A percentile compares a stretch with the other conserved stretches of the same genome.
phyloP scores from a whole-genome alignment of 2,797 vertebrate species.

The Halcyon leucocephala region DNA sequence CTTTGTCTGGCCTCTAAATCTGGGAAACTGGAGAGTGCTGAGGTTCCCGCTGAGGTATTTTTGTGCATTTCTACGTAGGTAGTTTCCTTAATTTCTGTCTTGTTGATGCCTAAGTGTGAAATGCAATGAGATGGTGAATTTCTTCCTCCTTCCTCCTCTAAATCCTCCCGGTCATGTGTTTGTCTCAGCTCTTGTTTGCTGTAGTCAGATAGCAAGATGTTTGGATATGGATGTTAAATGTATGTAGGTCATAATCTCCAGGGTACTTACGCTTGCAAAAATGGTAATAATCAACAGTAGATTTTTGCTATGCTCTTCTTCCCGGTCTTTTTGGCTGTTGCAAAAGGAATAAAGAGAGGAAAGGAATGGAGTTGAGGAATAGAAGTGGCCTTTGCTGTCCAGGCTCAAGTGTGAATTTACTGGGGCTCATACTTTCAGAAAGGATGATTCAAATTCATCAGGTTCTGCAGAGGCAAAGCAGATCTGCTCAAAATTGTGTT shows the following conservation, averaged over 20 bases:
- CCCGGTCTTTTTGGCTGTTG: rapidly evolving
- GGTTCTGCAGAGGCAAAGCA: not conserved
- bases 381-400: not conserved
- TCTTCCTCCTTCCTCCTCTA: not conserved
- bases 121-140: not conserved
- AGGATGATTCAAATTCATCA: not conserved
- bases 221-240: not conserved
- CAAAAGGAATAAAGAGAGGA: not conserved
- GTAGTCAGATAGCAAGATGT: not conserved
- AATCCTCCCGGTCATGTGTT: not conserved
- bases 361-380: not conserved
- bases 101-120: not conserved
- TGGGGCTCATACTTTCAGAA: not conserved
- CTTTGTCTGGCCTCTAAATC: not conserved
- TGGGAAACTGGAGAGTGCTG: not conserved
- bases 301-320: not conserved
- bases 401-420: not conserved
- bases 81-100: not conserved
- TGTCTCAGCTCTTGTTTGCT: not conserved
- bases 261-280: not conserved
- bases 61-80: not conserved
- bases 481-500: not conserved
- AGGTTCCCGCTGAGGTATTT: not conserved
- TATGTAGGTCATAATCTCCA: not conserved
- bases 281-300: not conserved